Conservation (phyloP, 2,888 invertebrate genomes). For the Caenorhabditis sp. region DNA sequence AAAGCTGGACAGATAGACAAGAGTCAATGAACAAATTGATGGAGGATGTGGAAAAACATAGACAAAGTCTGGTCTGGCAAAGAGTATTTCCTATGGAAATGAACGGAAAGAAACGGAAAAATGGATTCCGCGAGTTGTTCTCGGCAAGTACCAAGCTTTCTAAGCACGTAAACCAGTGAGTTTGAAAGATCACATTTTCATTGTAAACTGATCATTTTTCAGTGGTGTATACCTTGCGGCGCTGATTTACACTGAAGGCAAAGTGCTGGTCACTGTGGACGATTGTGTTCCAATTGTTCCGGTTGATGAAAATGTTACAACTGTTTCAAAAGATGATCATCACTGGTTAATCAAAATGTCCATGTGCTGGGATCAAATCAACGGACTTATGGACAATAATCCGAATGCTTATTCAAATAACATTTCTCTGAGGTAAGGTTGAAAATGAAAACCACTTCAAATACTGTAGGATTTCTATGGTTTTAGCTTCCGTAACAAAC, state of each 20-base stretch:
- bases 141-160: constrained; percentile 97
- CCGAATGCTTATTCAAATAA: constrained; percentile 72
- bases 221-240: constrained; percentile 96
- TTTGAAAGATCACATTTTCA: neutral
- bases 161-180: constrained; percentile 88
- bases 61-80: constrained; percentile 78
- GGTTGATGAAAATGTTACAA: constrained; percentile 71
- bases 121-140: constrained; percentile 92
- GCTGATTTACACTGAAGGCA: constrained; percentile 95
- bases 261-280: constrained; percentile 95
- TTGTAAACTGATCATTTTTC: constrained; percentile 79
- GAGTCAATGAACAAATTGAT: constrained; percentile 69
- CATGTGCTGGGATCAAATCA: constrained; percentile 91
- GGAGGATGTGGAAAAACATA: constrained; percentile 76
- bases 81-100: constrained; percentile 75
- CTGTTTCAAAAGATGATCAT: constrained; percentile 87
- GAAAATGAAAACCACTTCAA: too few species aligned
- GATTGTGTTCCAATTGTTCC: constrained; percentile 94
- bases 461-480: neutral
- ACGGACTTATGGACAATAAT: constrained; percentile 67
- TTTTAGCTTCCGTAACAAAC: constrained; percentile 86
- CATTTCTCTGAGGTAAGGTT: constrained; percentile 71
- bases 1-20: constrained; percentile 64
- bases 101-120: constrained; percentile 72
- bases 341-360: constrained; percentile 99